Evolutionary conservation across 2,888 invertebrate species (phyloP).

Genomic region (Nudaria mundana): DNA sequence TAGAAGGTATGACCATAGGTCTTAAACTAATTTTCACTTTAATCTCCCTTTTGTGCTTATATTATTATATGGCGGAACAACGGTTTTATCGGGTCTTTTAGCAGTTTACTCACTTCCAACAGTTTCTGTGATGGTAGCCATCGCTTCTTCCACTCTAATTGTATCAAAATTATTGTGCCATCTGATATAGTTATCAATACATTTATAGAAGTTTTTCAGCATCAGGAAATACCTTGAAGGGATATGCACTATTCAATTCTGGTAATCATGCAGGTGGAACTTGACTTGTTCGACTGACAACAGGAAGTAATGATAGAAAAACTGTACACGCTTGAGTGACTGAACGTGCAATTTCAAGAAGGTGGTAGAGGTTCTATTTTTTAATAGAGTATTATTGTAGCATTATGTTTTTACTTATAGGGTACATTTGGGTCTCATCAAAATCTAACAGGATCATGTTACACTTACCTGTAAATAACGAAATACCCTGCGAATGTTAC

Average conservation of each 20-base stretch:
- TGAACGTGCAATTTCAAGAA: slow-evolving; percentile 4
- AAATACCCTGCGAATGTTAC: too few species aligned
- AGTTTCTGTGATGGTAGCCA: slow-evolving; percentile 57
- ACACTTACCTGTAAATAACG: too few species aligned
- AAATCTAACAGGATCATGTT: too few species aligned
- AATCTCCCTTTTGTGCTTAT: too few species aligned
- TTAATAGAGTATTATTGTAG: too few species aligned
- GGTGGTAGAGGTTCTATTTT: background rate
- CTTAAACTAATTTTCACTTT: too few species aligned
- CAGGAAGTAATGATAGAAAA: slow-evolving; percentile 9
- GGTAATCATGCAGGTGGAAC: slow-evolving; percentile 56
- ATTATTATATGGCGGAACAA: too few species aligned
- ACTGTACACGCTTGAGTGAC: slow-evolving; percentile 12
- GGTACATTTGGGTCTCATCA: too few species aligned
- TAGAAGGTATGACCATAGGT: too few species aligned
- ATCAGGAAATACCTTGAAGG: slow-evolving; percentile 40
- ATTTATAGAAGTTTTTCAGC: slow-evolving; percentile 39
- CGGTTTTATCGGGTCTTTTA: too few species aligned
- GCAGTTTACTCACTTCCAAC: slow-evolving; percentile 48
- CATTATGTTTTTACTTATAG: too few species aligned
- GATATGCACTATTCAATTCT: slow-evolving; percentile 34
- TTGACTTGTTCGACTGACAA: slow-evolving; percentile 5
- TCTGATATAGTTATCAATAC: slow-evolving; percentile 50
- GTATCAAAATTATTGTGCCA: slow-evolving; percentile 51
- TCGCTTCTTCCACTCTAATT: slow-evolving; percentile 50